phyloP scores from a whole-genome alignment of 2,888 invertebrate species.

The Heteropelma amictum region DNA sequence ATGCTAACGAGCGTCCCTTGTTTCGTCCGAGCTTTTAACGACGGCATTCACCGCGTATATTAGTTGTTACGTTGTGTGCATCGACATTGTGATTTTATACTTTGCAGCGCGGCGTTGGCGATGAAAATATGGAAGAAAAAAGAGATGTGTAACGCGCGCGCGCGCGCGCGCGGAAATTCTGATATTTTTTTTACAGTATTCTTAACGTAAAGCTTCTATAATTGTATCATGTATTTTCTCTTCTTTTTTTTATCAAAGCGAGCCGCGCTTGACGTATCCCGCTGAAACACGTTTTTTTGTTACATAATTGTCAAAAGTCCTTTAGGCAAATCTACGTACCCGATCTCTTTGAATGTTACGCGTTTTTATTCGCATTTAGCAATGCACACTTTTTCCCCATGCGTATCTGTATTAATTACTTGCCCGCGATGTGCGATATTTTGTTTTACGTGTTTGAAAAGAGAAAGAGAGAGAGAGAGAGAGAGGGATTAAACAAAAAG shows the following conservation, averaged over 20 bases:
- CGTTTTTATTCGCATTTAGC: constrained; percentile 13
- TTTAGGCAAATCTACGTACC: neutral
- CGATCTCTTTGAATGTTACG: constrained; percentile 11
- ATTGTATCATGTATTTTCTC: constrained; percentile 8
- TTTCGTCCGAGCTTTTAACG: constrained; percentile 32
- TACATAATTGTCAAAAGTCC: neutral
- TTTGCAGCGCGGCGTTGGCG: constrained; percentile 28
- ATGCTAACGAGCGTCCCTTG: constrained; percentile 21
- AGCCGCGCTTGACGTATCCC: constrained; percentile 13
- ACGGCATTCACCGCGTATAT: constrained; percentile 33
- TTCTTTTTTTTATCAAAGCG: constrained; percentile 5
- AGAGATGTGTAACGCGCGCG: neutral
- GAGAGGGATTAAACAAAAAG: neutral
- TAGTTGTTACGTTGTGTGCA: constrained; percentile 47
- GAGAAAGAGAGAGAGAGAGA: neutral
- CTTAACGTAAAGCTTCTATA: constrained; percentile 12
- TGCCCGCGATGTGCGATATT: constrained; percentile 34
- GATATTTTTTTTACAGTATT: constrained; percentile 47
- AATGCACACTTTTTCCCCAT: constrained; percentile 8
- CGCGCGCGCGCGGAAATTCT: constrained; percentile 18
- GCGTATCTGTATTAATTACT: constrained; percentile 35
- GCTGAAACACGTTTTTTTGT: constrained; percentile 4
- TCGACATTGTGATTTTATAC: constrained; percentile 46
- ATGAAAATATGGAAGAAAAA: neutral
- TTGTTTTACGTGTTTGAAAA: constrained; percentile 32